Evolutionary conservation across 2,797 vertebrate species (phyloP).

Genomic region (Chloroceryle amazona): DNA sequence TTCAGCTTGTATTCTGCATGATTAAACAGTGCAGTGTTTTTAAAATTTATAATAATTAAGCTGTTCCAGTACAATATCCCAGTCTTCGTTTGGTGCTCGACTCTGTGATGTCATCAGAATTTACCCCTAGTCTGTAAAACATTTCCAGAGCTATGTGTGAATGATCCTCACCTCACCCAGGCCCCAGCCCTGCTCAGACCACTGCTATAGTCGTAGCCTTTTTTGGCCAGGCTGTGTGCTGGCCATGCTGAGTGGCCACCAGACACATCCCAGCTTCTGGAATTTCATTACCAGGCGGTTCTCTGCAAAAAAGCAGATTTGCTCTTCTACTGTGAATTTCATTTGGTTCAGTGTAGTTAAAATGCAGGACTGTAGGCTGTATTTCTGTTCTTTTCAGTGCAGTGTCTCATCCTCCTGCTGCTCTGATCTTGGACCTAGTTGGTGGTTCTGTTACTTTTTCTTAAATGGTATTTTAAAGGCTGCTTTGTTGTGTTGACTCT

Average conservation of each 20-base stretch:
- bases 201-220: background rate
- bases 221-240: background rate
- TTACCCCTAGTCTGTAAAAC: background rate
- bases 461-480: background rate
- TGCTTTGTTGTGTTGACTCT: background rate
- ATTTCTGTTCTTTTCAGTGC: background rate
- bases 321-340: background rate
- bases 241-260: background rate
- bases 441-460: background rate
- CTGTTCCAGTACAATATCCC: background rate
- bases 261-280: background rate
- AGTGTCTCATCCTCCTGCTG: background rate
- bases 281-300: background rate
- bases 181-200: background rate
- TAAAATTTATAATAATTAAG: background rate
- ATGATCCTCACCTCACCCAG: accelerated
- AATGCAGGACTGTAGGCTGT: background rate
- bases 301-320: background rate
- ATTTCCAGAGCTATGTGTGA: background rate
- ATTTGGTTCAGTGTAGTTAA: background rate
- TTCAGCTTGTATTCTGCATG: background rate
- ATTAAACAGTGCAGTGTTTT: background rate
- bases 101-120: background rate
- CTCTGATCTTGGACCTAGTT: background rate
- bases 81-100: background rate